Conservation (phyloP, 2,888 invertebrate species). For the Ellobium chinense region DNA sequence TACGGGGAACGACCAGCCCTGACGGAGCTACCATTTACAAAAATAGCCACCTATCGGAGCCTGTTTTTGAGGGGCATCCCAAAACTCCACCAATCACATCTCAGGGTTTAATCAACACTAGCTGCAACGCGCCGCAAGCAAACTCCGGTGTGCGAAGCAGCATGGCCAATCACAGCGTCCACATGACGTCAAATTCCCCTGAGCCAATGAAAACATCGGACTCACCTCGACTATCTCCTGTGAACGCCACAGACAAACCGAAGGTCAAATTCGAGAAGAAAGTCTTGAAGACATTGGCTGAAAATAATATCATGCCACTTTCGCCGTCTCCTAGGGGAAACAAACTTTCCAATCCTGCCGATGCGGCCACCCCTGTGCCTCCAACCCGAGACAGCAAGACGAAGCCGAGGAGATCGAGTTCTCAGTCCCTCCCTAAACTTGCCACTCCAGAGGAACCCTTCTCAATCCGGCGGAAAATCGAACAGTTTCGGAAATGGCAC, state of each 20-base stretch:
- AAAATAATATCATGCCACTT: neutral
- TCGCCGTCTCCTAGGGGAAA: neutral
- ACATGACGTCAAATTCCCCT: neutral
- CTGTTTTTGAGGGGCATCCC: neutral
- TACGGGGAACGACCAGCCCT: neutral
- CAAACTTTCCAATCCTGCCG: neutral
- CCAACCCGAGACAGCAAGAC: neutral
- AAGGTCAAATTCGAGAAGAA: slow-evolving; percentile 27
- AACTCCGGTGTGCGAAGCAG: neutral
- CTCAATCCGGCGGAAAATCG: slow-evolving; percentile 71
- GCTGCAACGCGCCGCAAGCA: neutral
- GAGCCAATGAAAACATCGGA: neutral
- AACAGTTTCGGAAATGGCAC: slow-evolving; percentile 72
- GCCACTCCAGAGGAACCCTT: slow-evolving; percentile 60
- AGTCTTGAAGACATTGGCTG: slow-evolving; percentile 4
- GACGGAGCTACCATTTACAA: neutral
- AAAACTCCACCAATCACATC: neutral
- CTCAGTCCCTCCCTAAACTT: slow-evolving; percentile 35
- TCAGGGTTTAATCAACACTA: neutral
- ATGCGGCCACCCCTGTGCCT: neutral
- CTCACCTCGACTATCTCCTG: slow-evolving; percentile 22
- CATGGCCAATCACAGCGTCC: neutral
- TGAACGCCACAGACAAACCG: neutral
- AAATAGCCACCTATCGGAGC: neutral
- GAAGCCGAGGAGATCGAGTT: neutral